A percentile compares a stretch with the other conserved stretches of the same genome.
Conservation (phyloP, 2,888 invertebrate genomes). For the Limenitis arthemis region DNA sequence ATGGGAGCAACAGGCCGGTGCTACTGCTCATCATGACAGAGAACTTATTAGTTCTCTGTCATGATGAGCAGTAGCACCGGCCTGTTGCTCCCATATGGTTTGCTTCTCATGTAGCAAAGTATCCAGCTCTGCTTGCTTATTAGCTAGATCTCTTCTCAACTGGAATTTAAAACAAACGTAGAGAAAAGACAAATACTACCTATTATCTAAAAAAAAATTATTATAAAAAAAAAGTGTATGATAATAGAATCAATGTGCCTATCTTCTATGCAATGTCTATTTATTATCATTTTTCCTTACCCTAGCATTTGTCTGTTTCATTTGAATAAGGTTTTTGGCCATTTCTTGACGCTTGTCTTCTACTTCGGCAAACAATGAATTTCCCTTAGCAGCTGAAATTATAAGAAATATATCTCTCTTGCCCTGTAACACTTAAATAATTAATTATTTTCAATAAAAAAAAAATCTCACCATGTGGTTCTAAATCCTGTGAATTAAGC, state of each 20-base stretch:
- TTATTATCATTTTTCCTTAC: conserved; percentile 32
- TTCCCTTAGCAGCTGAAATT: conserved; percentile 72
- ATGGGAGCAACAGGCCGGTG: conserved; percentile 63
- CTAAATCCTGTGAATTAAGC: conserved; percentile 44
- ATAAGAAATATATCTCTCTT: not conserved
- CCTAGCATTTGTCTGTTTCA: conserved; percentile 72
- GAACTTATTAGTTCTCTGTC: conserved; percentile 34
- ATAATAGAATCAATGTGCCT: too few species aligned
- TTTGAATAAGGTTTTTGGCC: conserved; percentile 70
- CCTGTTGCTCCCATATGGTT: conserved; percentile 62
- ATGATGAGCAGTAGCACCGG: conserved; percentile 53
- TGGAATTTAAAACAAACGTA: conserved; percentile 27
- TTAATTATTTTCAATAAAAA: not conserved
- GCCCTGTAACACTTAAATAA: not conserved
- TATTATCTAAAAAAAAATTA: not conserved
- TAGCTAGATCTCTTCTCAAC: conserved; percentile 57
- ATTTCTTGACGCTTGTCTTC: conserved; percentile 76
- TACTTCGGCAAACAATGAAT: conserved; percentile 76
- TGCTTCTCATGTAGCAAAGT: conserved; percentile 60
- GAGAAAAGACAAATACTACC: not conserved
- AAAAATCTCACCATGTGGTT: conserved; percentile 48
- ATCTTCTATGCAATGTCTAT: too few species aligned
- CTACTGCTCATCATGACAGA: conserved; percentile 53
- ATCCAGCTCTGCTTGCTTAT: conserved; percentile 60
- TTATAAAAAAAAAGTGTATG: too few species aligned